These are phyloP conservation scores for Erebia ligea DNA, from an alignment of 2,888 invertebrate genomes.

Conservation along the genomic window DNA sequence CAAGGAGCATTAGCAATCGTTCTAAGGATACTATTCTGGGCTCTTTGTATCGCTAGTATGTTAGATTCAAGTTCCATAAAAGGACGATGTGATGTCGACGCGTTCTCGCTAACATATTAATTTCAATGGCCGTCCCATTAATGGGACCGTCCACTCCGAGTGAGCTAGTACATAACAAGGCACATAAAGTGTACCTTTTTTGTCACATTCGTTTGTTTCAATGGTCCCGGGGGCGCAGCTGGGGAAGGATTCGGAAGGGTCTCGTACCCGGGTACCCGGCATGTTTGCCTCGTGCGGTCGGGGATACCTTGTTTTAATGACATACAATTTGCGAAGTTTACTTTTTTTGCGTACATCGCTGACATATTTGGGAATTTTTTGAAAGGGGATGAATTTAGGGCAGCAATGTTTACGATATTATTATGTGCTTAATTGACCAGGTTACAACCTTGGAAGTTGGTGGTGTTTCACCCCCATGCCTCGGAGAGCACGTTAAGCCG, in stretches of 20 bases:
- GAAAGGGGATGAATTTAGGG: not conserved
- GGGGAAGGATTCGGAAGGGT: constrained; percentile 4
- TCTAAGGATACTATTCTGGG: too few relatives aligned
- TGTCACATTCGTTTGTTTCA: constrained; percentile 18
- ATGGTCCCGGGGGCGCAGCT: constrained; percentile 12
- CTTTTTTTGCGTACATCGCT: constrained; percentile 1
- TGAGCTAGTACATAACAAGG: constrained; percentile 7
- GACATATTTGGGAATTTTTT: constrained; percentile 5
- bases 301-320: constrained; percentile 13
- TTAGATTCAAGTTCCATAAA: too few relatives aligned
- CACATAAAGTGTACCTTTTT: constrained; percentile 18
- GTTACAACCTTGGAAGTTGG: too few relatives aligned
- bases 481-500: too few relatives aligned
- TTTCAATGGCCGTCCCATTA: not conserved
- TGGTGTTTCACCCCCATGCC: too few relatives aligned
- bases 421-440: not conserved
- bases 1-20: too few relatives aligned
- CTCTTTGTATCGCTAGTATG: too few relatives aligned
- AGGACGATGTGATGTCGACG: too few relatives aligned
- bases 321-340: constrained; percentile 15
- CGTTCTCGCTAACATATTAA: not conserved
- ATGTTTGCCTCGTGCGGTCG: constrained; percentile 12
- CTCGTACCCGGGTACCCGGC: not conserved
- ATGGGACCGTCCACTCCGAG: constrained; percentile 1
- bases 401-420: not conserved